phyloP scores from a whole-genome alignment of 2,113 vertebrate species.

The Caranx melampygus region DNA sequence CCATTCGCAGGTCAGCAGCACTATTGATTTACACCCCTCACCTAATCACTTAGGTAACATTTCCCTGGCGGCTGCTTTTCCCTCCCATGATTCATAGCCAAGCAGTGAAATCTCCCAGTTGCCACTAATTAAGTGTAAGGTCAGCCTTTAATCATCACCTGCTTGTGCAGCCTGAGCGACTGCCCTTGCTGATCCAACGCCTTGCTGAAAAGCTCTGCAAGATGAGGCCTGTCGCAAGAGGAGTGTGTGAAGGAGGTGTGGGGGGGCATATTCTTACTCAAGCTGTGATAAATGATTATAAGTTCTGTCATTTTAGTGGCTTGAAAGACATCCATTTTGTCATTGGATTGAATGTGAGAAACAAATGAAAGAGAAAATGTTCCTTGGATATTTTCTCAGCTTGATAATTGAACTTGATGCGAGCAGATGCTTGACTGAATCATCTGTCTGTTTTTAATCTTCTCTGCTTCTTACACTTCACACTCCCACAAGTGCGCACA shows the following conservation, averaged over 20 bases:
- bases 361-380: neutral
- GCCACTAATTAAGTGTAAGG: conserved; percentile 83
- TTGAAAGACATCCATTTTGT: conserved; percentile 30
- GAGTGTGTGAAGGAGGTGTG: too few relatives aligned
- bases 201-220: conserved; percentile 20
- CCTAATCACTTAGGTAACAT: conserved; percentile 81
- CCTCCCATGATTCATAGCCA: conserved; percentile 78
- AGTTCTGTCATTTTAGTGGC: conserved; percentile 26
- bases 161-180: conserved; percentile 61
- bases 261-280: neutral
- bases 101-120: conserved; percentile 71
- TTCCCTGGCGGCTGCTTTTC: conserved; percentile 71
- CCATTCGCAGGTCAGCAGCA: conserved; percentile 71
- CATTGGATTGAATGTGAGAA: neutral
- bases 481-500: neutral
- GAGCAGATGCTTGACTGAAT: conserved; percentile 41
- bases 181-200: conserved; percentile 48
- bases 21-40: conserved; percentile 82
- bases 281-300: conserved; percentile 33
- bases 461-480: conserved; percentile 4
- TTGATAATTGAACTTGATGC: conserved; percentile 40
- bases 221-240: conserved; percentile 17
- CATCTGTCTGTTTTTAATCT: conserved; percentile 38
- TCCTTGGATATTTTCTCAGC: conserved; percentile 1
- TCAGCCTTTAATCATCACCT: conserved; percentile 83